phyloP scores from a whole-genome alignment of 1,140 invertebrate species.

The Drosophila punjabiensis region DNA sequence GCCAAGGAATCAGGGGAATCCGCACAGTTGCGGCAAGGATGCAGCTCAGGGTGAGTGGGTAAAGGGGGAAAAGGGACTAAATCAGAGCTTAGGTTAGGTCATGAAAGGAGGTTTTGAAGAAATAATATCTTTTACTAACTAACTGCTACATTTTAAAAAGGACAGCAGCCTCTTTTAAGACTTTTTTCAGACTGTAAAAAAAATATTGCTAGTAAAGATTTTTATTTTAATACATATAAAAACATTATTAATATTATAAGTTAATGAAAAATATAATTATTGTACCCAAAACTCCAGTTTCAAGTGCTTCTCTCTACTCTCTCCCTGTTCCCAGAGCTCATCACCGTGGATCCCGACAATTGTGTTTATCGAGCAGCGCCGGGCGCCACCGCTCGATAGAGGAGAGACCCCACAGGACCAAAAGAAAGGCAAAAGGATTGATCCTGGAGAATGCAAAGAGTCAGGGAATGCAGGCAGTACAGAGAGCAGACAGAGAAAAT shows the following conservation, averaged over 20 bases:
- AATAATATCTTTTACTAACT: not conserved
- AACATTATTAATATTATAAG: no score
- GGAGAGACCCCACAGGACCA: not conserved
- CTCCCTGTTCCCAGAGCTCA: constrained; percentile 47
- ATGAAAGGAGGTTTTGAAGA: no score
- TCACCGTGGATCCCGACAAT: constrained; percentile 72
- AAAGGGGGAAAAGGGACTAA: no score
- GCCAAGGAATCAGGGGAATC: constrained; percentile 16
- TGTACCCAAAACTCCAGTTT: not conserved
- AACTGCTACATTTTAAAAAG: not conserved
- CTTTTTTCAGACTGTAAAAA: not conserved
- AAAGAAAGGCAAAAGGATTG: constrained; percentile 2
- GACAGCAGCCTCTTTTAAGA: not conserved
- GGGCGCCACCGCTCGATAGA: constrained; percentile 57
- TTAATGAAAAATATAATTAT: not conserved
- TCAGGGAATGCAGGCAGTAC: constrained; percentile 4
- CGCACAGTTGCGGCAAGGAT: constrained; percentile 59
- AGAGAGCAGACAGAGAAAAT: constrained; percentile 28
- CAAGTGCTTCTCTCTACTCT: not conserved
- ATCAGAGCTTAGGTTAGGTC: not conserved
- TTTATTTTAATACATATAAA: not conserved
- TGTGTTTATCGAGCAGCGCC: constrained; percentile 61
- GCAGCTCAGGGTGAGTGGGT: constrained; percentile 48
- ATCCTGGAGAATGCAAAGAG: not conserved
- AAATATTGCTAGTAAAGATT: no score